Base-by-base conservation (phyloP, 2,113 vertebrate species). In the Caranx melampygus region DNA sequence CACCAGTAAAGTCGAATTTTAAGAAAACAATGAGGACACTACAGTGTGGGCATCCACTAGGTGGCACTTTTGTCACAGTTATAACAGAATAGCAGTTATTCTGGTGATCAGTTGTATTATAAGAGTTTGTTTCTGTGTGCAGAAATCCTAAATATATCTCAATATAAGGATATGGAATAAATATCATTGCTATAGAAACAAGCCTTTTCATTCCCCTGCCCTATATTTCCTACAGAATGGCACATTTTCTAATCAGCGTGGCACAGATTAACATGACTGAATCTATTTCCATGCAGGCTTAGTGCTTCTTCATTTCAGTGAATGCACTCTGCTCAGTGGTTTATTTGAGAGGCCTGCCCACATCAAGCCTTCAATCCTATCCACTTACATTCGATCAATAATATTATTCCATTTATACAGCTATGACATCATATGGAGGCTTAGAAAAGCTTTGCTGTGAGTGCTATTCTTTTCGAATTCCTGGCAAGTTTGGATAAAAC, bases 331-430 rank as follows among this genome's bases (percentile, higher is more conserved):
- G 52, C 70, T 79, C 49, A 5, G 49, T 49, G 73, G 60, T 81
- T 81, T 81, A 78, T 84, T 79, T 74, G 65, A 76, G 63, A 72
- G 65, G 47, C 60, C 77, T 79, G 78, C 83, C 63, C 82, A 87
- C 87, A 84, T 67, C 77, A 10, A 78, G 74, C 72, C 73, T 85
- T 87, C 81, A 88, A 57, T 84, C 84, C 84, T 87, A 78, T 92
- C 91, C 85, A 90, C 82, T 90, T 87, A 83, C 85, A 88, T 79
- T 66, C 44, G 47, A 88, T 90, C 90, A 87, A 90, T 92, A 89
- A 63, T 84, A 82, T 71, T 76, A 79, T 82, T 78, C 84, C 86
- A 81, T 90, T 90, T 74, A 79, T 85, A 79, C 80, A 69, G 75
- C 80, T 44, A 87, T 91, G 89, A 91, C 85, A 88, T 90, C 90